phyloP scores from a whole-genome alignment of 2,888 invertebrate genomes.

The Laothoe populi region DNA sequence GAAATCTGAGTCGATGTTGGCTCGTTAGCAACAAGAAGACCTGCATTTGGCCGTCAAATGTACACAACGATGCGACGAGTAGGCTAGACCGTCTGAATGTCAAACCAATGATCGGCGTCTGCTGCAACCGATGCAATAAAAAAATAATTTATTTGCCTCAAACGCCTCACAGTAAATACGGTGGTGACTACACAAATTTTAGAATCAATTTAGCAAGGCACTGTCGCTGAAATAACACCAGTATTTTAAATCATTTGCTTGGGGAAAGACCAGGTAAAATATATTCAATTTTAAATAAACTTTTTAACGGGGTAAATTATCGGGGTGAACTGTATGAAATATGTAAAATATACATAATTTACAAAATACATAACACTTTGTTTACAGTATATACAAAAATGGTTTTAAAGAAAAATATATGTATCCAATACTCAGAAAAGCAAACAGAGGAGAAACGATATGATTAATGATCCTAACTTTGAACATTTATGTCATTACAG shows the following conservation, averaged over 20 bases:
- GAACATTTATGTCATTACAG: slow-evolving; percentile 40
- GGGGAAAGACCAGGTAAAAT: slow-evolving; percentile 41
- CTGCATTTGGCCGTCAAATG: slow-evolving; percentile 53
- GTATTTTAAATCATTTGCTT: slow-evolving; percentile 44
- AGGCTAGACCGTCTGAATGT: slow-evolving; percentile 83
- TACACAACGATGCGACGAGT: slow-evolving; percentile 70
- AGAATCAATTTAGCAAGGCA: slow-evolving; percentile 15
- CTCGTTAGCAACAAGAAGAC: slow-evolving; percentile 34
- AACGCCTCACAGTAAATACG: slow-evolving; percentile 77
- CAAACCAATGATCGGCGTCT: slow-evolving; percentile 82
- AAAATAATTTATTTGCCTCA: slow-evolving; percentile 81
- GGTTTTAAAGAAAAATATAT: slow-evolving; percentile 6
- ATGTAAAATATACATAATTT: not conserved
- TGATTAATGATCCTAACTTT: slow-evolving; percentile 35
- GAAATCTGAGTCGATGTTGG: slow-evolving; percentile 46
- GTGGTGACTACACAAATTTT: slow-evolving; percentile 62
- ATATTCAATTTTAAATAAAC: not conserved
- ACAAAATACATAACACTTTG: not conserved
- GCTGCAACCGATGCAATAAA: slow-evolving; percentile 77
- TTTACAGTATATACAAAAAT: slow-evolving; percentile 10
- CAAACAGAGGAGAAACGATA: slow-evolving; percentile 27
- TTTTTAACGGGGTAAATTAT: not conserved
- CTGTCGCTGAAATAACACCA: slow-evolving; percentile 28
- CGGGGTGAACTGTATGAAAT: not conserved
- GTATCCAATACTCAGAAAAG: slow-evolving; percentile 28